Evolutionary conservation across 2,888 invertebrate species (phyloP), one percentile per base, ranked within the genome.

Genomic region (Melangyna quadrimaculata): DNA sequence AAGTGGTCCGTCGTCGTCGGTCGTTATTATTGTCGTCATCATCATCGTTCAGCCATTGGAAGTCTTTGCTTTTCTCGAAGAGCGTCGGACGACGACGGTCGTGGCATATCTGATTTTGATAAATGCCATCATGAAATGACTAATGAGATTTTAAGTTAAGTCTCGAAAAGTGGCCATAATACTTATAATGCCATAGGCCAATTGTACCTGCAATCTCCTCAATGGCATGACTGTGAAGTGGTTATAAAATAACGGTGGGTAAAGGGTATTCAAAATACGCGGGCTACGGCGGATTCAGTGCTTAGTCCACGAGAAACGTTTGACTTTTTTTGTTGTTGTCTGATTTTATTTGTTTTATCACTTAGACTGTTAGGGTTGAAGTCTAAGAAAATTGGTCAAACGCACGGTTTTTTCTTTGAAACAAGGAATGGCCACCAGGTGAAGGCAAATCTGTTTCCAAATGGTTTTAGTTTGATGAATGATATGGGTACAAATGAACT

Each of bases 31-130:
- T 17, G 45, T 65, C 63, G 9, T 45, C 45, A 14, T 73, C 61
- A 53, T 69, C 53, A 57, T 59, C 65, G 73, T 80, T 77, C 86
- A 63, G 86, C 53, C 86, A 5, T 14, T 71, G 57, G 53, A 71
- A 32, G 71, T 71, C 71, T 77, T 63, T 63, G 51, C 51, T 67
- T 69, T 73, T 67, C 72, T 77, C 67, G 71, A 78, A 81, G 82
- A 88, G 82, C 87, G 45, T 43, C 43, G 43, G 9, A 10, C 10
- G 19, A 10, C 3, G 27, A 27, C 27, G 65, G 87, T 88, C 83
- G 88, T 88, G 87, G 88, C 87, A 84, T 87, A 88, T 88, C 87
- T 88, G 87, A 88, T 81, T 87, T 88, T 88, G 88, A 88, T 88
- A 88, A 88, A 88, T 88, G 88, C 88, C 87, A 84, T 79, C 78